A percentile compares a stretch with the other conserved stretches of the same genome.
phyloP scores from a whole-genome alignment of 64 coral and sea anemone genomes.

The Anthopleura sola region DNA sequence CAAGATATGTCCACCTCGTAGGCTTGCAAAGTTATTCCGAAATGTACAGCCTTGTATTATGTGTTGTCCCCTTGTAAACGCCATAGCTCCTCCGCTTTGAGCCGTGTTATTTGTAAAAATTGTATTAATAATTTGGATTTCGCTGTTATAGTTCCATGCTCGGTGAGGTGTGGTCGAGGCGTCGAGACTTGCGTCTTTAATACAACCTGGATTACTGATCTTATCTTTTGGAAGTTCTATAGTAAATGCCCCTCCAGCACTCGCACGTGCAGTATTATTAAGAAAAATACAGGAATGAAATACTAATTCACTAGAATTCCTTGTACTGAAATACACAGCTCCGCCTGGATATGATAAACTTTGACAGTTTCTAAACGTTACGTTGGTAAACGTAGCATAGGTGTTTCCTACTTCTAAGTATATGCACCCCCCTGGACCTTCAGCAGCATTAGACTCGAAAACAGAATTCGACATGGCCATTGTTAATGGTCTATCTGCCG shows the following conservation, averaged over 20 bases:
- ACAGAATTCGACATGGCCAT: not conserved
- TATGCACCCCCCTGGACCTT: not conserved
- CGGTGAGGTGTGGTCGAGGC: not conserved
- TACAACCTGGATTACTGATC: not conserved
- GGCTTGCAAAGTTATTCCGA: constrained; percentile 59
- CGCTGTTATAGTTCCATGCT: constrained; percentile 34
- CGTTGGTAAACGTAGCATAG: too few species aligned
- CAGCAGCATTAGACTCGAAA: not conserved
- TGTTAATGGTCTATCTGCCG: not conserved
- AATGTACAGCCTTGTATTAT: constrained; percentile 43
- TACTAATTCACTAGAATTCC: not conserved
- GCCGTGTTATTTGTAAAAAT: constrained; percentile 41
- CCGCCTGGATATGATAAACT: not conserved
- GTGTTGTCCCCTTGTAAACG: constrained; percentile 18
- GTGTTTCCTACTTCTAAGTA: not conserved
- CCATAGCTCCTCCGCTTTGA: constrained; percentile 23
- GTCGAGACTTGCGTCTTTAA: not conserved
- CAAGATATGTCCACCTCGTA: constrained; percentile 37
- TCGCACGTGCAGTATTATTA: not conserved
- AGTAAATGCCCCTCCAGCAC: not conserved
- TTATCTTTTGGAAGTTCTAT: not conserved
- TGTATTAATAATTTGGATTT: not conserved
- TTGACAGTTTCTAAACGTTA: not conserved
- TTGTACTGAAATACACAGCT: not conserved
- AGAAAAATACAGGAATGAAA: not conserved